Percentiles rank a stretch among this genome's conserved stretches.
Conservation (phyloP, 2,113 vertebrate species). For the Panurus biarmicus region DNA sequence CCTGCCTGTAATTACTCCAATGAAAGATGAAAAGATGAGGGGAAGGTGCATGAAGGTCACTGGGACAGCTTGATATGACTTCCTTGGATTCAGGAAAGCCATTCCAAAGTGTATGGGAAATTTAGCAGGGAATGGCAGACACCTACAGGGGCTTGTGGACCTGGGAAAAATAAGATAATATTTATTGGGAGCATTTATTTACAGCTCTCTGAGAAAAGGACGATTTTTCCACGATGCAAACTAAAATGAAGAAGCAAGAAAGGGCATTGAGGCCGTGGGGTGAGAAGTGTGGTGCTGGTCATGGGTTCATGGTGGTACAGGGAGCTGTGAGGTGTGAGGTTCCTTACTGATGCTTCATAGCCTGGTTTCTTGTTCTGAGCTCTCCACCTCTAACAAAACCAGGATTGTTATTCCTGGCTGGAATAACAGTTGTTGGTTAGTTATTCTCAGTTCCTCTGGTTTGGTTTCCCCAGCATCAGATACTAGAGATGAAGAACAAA, state of each 20-base stretch:
- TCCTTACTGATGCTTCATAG: not conserved
- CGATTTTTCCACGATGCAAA: not conserved
- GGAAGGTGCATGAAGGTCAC: not conserved
- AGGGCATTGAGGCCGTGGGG: not conserved
- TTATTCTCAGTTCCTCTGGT: not conserved
- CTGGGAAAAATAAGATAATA: not conserved
- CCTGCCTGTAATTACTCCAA: not conserved
- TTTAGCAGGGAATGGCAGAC: not conserved
- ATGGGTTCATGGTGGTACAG: not conserved
- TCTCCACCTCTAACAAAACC: not conserved
- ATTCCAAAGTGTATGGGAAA: not conserved
- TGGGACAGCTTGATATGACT: not conserved
- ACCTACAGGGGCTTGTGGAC: not conserved
- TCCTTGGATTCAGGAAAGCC: not conserved
- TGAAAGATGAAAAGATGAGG: not conserved
- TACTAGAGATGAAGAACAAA: not conserved
- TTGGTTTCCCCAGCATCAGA: not conserved
- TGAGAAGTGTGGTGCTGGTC: not conserved
- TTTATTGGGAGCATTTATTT: not conserved
- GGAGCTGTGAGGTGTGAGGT: not conserved
- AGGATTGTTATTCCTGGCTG: not conserved
- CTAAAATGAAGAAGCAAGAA: not conserved
- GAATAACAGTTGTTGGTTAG: not conserved
- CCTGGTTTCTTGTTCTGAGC: not conserved
- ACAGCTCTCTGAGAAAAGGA: not conserved